These are phyloP conservation scores for Pocillopora damicornis DNA, from an alignment of 64 coral and sea anemone species.

Conservation along the genomic window DNA sequence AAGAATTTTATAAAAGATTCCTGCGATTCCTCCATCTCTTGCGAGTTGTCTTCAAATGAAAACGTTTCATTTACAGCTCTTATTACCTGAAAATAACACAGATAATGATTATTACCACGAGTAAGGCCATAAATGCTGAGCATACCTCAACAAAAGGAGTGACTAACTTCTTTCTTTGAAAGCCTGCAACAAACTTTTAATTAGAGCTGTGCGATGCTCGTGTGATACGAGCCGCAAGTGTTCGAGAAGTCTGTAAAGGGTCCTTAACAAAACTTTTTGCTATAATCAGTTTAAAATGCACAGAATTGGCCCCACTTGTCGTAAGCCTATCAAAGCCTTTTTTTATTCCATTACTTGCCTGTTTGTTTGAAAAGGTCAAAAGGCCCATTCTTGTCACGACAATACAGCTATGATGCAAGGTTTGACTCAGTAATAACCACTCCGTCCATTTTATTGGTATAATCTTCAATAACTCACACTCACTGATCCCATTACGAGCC, in stretches of 20 bases:
- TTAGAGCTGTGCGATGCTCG: too few species aligned
- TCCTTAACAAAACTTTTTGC: too few species aligned
- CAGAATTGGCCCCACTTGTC: neutral
- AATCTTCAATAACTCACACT: constrained; percentile 71
- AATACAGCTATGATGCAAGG: constrained; percentile 52
- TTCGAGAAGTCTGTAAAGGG: too few species aligned
- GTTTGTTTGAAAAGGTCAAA: constrained; percentile 56
- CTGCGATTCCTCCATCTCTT: constrained; percentile 24
- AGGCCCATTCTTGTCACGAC: constrained; percentile 50
- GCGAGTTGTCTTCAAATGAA: constrained; percentile 26
- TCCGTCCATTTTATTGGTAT: constrained; percentile 72
- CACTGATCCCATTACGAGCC: constrained; percentile 80
- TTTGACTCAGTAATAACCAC: constrained; percentile 58
- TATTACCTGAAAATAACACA: neutral
- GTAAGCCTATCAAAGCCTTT: neutral
- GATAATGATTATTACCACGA: too few species aligned
- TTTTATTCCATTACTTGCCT: constrained; percentile 29
- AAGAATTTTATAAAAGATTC: constrained; percentile 37
- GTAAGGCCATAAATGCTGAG: too few species aligned
- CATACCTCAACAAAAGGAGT: too few species aligned
- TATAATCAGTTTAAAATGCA: too few species aligned
- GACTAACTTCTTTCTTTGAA: too few species aligned
- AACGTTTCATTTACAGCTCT: constrained; percentile 20
- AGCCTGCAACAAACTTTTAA: too few species aligned
- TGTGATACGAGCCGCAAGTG: too few species aligned